A percentile compares a stretch with the other conserved stretches of the same genome.
phyloP scores from a whole-genome alignment of 2,797 vertebrate species.

The Heteromormyrus szaboi region DNA sequence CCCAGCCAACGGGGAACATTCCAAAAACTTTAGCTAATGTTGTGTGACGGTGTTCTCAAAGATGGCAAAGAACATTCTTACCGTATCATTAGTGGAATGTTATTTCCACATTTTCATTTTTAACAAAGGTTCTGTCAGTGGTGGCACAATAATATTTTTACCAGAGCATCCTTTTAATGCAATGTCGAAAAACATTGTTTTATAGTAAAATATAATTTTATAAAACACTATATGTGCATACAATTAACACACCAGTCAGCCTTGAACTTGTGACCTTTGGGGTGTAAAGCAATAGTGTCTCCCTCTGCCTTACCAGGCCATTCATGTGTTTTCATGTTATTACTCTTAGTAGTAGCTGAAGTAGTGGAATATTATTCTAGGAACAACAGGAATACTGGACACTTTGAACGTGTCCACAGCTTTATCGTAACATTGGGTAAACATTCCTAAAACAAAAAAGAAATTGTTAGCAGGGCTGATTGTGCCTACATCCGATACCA shows the following conservation, averaged over 20 bases:
- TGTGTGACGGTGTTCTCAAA: not conserved
- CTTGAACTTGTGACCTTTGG: not conserved
- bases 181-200: not conserved
- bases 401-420: not conserved
- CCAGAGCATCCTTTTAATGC: not conserved
- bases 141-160: not conserved
- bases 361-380: not conserved
- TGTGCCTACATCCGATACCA: not conserved
- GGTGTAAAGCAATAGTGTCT: not conserved
- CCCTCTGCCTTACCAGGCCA: not conserved
- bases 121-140: not conserved
- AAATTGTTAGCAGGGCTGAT: not conserved
- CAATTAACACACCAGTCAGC: not conserved
- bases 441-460: not conserved
- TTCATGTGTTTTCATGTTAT: not conserved
- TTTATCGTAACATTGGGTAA: not conserved
- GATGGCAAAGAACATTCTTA: not conserved
- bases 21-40: not conserved
- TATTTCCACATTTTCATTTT: not conserved
- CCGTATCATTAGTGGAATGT: not conserved
- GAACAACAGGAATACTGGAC: not conserved
- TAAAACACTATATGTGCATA: not conserved
- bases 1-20: not conserved
- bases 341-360: not conserved
- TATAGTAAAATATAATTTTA: not conserved